Conservation (phyloP, 2,888 invertebrate genomes). For the Myopa testacea region DNA sequence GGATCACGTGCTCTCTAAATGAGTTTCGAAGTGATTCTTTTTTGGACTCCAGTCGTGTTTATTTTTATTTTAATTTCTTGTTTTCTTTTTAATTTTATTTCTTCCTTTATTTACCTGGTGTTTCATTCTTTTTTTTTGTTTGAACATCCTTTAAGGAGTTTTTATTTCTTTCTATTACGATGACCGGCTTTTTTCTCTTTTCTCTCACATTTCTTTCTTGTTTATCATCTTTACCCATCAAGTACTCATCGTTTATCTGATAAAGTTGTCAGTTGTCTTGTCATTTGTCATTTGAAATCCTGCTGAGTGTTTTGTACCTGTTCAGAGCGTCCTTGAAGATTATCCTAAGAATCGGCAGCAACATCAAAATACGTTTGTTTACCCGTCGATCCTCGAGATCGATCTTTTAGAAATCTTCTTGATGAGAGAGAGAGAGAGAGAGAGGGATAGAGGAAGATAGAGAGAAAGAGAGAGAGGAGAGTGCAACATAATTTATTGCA, state of each 20-base stretch:
- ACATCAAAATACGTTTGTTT: not conserved
- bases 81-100: conserved; percentile 8
- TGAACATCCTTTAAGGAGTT: not conserved
- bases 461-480: too few species aligned
- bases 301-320: conserved; percentile 30
- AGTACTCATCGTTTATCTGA: conserved; percentile 3
- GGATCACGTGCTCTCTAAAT: conserved; percentile 29
- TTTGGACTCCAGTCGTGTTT: conserved; percentile 2
- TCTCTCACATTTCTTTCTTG: not conserved
- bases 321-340: conserved; percentile 38
- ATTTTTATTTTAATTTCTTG: not conserved
- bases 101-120: not conserved
- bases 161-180: not conserved
- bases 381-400: not conserved
- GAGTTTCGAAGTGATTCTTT: not conserved
- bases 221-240: not conserved
- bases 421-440: not conserved
- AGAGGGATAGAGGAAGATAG: too few species aligned
- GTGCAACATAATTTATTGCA: conserved; percentile 11
- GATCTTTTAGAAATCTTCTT: not conserved
- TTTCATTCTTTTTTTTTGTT: not conserved
- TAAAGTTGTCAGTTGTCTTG: conserved; percentile 38
- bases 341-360: not conserved
- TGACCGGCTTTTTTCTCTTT: not conserved
- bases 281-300: conserved; percentile 14